These are phyloP conservation scores for Emmelina monodactyla DNA, from an alignment of 2,888 invertebrate species.

Conservation along the genomic window DNA sequence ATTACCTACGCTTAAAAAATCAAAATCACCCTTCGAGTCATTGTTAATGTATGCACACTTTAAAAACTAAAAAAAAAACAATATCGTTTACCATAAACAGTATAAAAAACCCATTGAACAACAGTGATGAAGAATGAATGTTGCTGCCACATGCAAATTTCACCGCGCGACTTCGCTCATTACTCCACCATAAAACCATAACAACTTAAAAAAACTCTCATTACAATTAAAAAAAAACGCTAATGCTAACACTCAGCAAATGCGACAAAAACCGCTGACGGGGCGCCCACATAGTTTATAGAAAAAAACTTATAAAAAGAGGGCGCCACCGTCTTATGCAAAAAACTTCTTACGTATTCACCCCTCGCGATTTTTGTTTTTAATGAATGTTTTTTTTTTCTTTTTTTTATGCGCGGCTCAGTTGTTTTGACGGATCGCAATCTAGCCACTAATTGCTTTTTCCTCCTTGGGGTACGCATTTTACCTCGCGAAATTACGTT, in stretches of 20 bases:
- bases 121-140: slow-evolving; percentile 47
- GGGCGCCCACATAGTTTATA: slow-evolving; percentile 61
- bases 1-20: slow-evolving; percentile 38
- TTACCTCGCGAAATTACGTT: slow-evolving; percentile 59
- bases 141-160: slow-evolving; percentile 61
- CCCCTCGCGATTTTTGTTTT: slow-evolving; percentile 62
- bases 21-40: slow-evolving; percentile 49
- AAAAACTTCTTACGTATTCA: slow-evolving; percentile 65
- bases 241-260: slow-evolving; percentile 47
- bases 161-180: slow-evolving; percentile 51
- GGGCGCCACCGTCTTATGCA: slow-evolving; percentile 64
- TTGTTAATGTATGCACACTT: too few species aligned
- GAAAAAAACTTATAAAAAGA: slow-evolving; percentile 40
- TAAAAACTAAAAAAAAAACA: slow-evolving; percentile 53
- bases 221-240: slow-evolving; percentile 64
- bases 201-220: slow-evolving; percentile 61
- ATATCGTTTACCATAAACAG: slow-evolving; percentile 44
- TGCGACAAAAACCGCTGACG: slow-evolving; percentile 63
- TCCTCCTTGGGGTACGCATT: slow-evolving; percentile 57
- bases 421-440: slow-evolving; percentile 66
- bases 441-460: slow-evolving; percentile 68
- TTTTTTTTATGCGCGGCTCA: slow-evolving; percentile 55
- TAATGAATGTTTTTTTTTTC: slow-evolving; percentile 58
- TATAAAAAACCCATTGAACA: slow-evolving; percentile 44
- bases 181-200: slow-evolving; percentile 58